These are phyloP conservation scores for Protobothrops mucrosquamatus DNA, from an alignment of 2,113 vertebrate genomes.

Conservation along the genomic window DNA sequence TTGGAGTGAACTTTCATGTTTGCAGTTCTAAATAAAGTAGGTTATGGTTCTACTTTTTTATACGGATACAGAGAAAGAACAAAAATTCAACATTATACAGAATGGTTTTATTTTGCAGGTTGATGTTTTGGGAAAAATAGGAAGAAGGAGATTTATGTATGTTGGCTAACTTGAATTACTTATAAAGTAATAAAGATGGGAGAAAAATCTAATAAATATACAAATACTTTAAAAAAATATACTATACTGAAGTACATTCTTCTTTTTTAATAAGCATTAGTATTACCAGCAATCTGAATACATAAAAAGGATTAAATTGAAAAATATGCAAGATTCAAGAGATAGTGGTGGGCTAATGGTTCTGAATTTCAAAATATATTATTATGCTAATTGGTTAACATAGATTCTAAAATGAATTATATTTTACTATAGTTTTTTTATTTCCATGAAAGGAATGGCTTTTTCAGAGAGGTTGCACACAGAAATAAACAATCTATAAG, in stretches of 20 bases:
- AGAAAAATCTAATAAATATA: not conserved
- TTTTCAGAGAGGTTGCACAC: not conserved
- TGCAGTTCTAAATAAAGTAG: not conserved
- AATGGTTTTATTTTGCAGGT: not conserved
- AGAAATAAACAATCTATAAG: not conserved
- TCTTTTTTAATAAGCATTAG: not conserved
- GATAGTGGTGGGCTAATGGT: not conserved
- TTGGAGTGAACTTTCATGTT: not conserved
- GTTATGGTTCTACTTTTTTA: not conserved
- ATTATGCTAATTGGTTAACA: not conserved
- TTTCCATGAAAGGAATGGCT: not conserved
- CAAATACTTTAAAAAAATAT: not conserved
- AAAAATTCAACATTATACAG: not conserved
- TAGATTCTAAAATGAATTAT: not conserved
- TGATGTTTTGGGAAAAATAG: not conserved
- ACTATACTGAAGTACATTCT: not conserved
- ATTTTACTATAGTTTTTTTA: not conserved
- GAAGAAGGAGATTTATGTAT: not conserved
- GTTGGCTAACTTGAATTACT: not conserved
- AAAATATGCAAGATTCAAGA: not conserved
- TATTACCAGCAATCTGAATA: not conserved
- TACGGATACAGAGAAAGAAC: not conserved
- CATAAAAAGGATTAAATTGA: not conserved
- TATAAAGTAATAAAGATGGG: not conserved
- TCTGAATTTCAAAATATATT: not conserved